Evolutionary conservation across 1,140 invertebrate genomes (phyloP).

Genomic region (Proctacanthus coquilletti): DNA sequence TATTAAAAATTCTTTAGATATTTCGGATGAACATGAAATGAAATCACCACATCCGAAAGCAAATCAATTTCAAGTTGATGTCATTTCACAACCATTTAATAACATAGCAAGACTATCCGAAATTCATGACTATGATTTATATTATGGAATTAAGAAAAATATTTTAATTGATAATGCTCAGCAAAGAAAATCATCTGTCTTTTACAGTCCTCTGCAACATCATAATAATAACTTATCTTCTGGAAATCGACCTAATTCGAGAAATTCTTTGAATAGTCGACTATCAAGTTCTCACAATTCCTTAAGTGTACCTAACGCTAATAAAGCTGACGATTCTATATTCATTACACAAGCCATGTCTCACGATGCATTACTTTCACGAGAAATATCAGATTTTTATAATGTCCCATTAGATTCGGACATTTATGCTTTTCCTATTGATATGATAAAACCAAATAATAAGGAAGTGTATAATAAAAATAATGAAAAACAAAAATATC

Average conservation of each 20-base stretch:
- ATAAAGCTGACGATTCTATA: constrained; percentile 61
- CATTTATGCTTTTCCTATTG: constrained; percentile 69
- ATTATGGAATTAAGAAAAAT: constrained; percentile 20
- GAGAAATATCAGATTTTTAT: constrained; percentile 65
- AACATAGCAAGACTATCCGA: constrained; percentile 22
- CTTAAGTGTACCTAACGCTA: constrained; percentile 47
- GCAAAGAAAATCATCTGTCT: constrained; percentile 6
- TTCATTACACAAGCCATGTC: constrained; percentile 77
- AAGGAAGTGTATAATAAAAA: constrained; percentile 8
- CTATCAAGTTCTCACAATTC: constrained; percentile 69
- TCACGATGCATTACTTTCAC: constrained; percentile 49
- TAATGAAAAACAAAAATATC: constrained; percentile 4
- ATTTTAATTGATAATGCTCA: constrained; percentile 1
- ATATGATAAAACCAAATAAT: constrained; percentile 44
- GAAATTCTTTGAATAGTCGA: constrained; percentile 54
- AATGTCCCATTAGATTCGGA: constrained; percentile 74
- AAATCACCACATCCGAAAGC: constrained; percentile 26
- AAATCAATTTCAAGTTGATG: constrained; percentile 16
- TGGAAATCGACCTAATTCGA: constrained; percentile 46
- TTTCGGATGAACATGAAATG: too few relatives aligned
- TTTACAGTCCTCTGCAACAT: constrained; percentile 20
- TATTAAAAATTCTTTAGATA: too few relatives aligned
- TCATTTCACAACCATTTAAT: too few relatives aligned
- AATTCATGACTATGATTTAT: constrained; percentile 27
- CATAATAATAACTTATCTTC: constrained; percentile 22